A percentile compares a stretch with the other conserved stretches of the same genome.
Evolutionary conservation across 2,888 invertebrate genomes (phyloP).

Genomic region (Eristalinus aeneus): DNA sequence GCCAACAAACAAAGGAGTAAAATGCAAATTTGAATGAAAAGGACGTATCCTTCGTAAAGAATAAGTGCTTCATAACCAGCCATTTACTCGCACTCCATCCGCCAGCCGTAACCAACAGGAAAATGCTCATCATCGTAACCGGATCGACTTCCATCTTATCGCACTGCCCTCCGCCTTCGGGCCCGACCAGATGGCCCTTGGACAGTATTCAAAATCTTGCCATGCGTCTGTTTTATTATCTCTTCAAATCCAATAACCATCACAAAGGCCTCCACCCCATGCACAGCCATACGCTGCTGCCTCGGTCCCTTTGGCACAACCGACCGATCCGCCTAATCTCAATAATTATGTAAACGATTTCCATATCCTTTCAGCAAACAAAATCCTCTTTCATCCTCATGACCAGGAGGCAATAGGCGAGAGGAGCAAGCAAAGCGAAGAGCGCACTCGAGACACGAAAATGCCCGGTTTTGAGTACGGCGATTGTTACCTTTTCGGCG

Average conservation of each 20-base stretch:
- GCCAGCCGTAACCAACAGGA: not conserved
- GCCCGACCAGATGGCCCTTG: not conserved
- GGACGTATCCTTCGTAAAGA: not conserved
- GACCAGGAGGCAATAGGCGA: not conserved
- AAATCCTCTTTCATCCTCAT: slow-evolving; percentile 26
- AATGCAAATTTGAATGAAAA: not conserved
- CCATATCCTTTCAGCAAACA: slow-evolving; percentile 24
- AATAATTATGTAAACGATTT: slow-evolving; percentile 36
- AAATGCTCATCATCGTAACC: not conserved
- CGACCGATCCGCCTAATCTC: not conserved
- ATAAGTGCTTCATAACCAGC: not conserved
- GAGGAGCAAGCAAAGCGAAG: not conserved
- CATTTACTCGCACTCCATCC: not conserved
- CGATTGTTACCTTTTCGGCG: slow-evolving; percentile 14
- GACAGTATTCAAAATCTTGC: not conserved
- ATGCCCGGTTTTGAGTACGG: slow-evolving; percentile 13
- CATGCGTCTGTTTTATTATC: slow-evolving; percentile 10
- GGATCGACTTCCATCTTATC: not conserved
- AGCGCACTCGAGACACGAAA: not conserved
- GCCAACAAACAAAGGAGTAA: not conserved
- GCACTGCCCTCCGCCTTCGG: not conserved
- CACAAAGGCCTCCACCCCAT: not conserved
- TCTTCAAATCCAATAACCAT: slow-evolving; percentile 24
- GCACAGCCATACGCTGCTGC: not conserved
- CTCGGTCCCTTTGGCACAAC: not conserved